phyloP scores from a whole-genome alignment of 2,113 vertebrate species.

The Tupaia tana region DNA sequence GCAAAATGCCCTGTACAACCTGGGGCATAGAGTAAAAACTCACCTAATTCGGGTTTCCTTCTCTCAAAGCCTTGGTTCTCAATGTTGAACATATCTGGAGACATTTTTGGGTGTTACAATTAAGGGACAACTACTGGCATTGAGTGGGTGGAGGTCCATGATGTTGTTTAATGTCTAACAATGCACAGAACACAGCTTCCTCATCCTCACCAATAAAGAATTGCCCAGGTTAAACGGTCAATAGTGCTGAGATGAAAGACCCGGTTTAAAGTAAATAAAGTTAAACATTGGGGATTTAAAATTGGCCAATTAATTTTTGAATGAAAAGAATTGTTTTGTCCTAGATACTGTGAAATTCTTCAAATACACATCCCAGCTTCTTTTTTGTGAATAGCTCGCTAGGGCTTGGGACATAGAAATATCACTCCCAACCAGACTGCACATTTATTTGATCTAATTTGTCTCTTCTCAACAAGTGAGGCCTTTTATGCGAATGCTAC shows the following conservation, averaged over 20 bases:
- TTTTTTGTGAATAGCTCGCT: not conserved
- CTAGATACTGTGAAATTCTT: not conserved
- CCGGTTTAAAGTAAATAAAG: not conserved
- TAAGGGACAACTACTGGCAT: not conserved
- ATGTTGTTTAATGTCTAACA: not conserved
- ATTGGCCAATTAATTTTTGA: not conserved
- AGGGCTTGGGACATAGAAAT: not conserved
- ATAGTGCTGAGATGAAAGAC: not conserved
- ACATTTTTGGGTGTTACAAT: not conserved
- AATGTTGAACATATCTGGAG: not conserved
- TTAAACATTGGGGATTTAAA: not conserved
- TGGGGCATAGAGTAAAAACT: not conserved
- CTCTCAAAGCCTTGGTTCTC: not conserved
- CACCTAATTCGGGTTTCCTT: not conserved
- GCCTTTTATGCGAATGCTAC: not conserved
- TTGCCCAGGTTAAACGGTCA: not conserved
- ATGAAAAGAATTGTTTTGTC: not conserved
- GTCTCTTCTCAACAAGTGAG: not conserved
- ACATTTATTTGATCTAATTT: not conserved
- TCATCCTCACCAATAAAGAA: not conserved
- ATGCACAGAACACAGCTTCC: not conserved
- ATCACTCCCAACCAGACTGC: not conserved
- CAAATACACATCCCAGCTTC: not conserved
- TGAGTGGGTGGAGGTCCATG: not conserved
- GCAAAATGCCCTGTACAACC: not conserved